A percentile compares a stretch with the other conserved stretches of the same genome.
These are phyloP conservation scores for Rosalia funebris DNA, from an alignment of 2,888 invertebrate species.

Conservation along the genomic window DNA sequence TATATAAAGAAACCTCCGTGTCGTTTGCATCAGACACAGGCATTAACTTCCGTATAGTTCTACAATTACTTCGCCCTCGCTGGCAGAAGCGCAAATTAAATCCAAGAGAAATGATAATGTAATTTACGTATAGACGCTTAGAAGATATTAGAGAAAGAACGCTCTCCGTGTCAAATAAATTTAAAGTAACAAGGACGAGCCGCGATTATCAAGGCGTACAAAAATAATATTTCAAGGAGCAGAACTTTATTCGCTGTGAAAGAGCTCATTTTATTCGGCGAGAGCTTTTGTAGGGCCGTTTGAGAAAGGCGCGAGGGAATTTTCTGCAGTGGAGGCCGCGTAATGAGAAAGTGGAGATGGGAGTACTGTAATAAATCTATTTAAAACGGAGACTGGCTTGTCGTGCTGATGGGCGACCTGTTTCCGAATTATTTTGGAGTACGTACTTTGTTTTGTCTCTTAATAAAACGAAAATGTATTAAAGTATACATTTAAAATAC, in stretches of 20 bases:
- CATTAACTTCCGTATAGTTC: slow-evolving; percentile 4
- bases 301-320: not conserved
- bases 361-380: too few relatives aligned
- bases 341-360: not conserved
- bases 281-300: not conserved
- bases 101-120: not conserved
- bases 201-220: not conserved
- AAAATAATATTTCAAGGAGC: slow-evolving; percentile 3
- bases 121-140: not conserved
- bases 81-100: not conserved
- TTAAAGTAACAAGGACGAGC: not conserved
- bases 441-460: too few relatives aligned
- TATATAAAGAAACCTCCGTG: not conserved
- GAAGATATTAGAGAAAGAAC: not conserved
- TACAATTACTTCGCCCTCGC: slow-evolving; percentile 5
- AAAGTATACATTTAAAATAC: too few relatives aligned
- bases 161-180: slow-evolving; percentile 12
- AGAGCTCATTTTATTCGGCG: not conserved
- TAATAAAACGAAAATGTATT: too few relatives aligned
- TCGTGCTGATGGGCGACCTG: too few relatives aligned
- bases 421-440: too few relatives aligned
- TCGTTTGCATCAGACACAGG: slow-evolving; percentile 12
- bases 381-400: too few relatives aligned
- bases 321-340: not conserved
- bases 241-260: not conserved